phyloP scores from a whole-genome alignment of 1,140 invertebrate genomes.

The Saxidomus purpurata region DNA sequence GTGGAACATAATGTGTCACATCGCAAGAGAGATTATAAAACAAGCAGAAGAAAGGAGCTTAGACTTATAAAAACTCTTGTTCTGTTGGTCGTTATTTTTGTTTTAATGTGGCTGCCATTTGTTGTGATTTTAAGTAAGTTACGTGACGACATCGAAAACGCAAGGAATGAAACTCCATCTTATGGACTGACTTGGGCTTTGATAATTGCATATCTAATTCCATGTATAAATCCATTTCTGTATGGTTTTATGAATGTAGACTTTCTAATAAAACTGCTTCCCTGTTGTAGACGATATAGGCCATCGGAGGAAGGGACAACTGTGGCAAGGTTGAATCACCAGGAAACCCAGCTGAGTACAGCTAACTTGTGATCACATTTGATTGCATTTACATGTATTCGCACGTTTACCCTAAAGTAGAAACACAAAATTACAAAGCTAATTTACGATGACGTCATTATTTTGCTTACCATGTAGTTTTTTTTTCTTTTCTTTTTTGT shows the following conservation, averaged over 20 bases:
- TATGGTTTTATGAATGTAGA: constrained; percentile 76
- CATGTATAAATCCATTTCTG: constrained; percentile 78
- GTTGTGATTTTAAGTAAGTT: constrained; percentile 75
- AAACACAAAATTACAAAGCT: too few species aligned
- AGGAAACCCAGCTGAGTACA: not conserved
- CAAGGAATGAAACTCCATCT: constrained; percentile 71
- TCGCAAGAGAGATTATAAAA: constrained; percentile 32
- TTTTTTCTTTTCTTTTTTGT: not conserved
- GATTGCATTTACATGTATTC: too few species aligned
- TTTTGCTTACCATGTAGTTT: constrained; percentile 64
- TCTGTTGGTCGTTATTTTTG: constrained; percentile 74
- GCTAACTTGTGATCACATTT: not conserved
- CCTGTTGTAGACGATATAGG: not conserved
- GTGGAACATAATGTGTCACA: not conserved
- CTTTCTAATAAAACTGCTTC: not conserved
- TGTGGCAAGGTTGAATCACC: not conserved
- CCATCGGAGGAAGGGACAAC: not conserved
- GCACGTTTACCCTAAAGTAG: too few species aligned
- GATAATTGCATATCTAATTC: constrained; percentile 73
- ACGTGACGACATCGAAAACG: constrained; percentile 62
- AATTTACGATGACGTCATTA: too few species aligned
- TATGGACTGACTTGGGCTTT: constrained; percentile 71
- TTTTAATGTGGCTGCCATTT: constrained; percentile 81
- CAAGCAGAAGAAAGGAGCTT: constrained; percentile 53
- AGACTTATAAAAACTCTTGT: constrained; percentile 76